phyloP scores from a whole-genome alignment of 2,888 invertebrate genomes.

The Oscheius sp. region DNA sequence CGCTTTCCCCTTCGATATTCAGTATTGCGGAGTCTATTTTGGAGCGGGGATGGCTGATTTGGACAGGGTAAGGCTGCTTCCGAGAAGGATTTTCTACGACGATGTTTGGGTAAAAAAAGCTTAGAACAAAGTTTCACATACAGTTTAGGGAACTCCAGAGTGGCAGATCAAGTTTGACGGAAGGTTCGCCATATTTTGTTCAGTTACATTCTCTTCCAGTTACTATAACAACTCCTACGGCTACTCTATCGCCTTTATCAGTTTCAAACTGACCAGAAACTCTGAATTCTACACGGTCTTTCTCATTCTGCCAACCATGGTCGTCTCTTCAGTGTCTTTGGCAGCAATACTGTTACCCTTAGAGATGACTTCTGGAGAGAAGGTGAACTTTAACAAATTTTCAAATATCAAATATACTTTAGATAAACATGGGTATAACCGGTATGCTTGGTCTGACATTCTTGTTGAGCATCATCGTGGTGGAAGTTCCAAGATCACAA shows the following conservation, averaged over 20 bases:
- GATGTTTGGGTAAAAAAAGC: neutral
- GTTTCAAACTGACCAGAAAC: constrained; percentile 16
- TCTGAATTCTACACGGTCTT: constrained; percentile 15
- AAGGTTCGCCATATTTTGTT: neutral
- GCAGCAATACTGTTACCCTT: constrained; percentile 7
- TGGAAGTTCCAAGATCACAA: neutral
- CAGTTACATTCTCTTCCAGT: neutral
- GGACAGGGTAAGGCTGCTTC: neutral
- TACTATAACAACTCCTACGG: neutral
- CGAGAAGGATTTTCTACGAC: no score
- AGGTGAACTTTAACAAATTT: neutral
- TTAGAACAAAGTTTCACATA: neutral
- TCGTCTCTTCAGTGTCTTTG: constrained; percentile 3
- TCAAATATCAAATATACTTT: neutral
- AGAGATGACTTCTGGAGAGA: neutral
- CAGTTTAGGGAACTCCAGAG: neutral
- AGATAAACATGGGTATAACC: constrained; percentile 6
- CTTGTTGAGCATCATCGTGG: neutral
- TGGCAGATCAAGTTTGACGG: neutral
- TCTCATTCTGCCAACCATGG: constrained; percentile 14
- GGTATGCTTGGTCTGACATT: neutral
- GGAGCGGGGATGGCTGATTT: neutral
- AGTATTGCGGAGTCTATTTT: neutral
- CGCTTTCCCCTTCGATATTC: neutral
- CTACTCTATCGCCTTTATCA: neutral